phyloP scores from a whole-genome alignment of 1,140 invertebrate genomes.

The Agraylea sexmaculata region DNA sequence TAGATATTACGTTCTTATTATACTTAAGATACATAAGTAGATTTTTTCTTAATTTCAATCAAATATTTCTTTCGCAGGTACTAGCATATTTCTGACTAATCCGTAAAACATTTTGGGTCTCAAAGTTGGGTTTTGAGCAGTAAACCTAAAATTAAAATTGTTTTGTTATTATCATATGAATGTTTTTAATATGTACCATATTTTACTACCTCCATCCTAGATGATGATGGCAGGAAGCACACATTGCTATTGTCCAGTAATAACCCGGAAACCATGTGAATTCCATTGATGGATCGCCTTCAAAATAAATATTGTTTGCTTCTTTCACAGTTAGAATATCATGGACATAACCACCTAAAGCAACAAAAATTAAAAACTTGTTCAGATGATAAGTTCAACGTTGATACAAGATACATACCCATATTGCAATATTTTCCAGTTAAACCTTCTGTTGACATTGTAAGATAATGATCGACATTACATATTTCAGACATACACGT shows the following conservation, averaged over 20 bases:
- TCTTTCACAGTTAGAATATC: conserved; percentile 61
- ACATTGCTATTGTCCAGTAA: conserved; percentile 60
- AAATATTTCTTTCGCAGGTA: conserved; percentile 1
- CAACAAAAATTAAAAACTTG: background rate
- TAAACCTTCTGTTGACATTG: conserved; percentile 69
- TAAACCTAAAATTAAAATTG: conserved; percentile 40
- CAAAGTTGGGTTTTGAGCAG: conserved; percentile 38
- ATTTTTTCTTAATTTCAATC: too few species aligned
- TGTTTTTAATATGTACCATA: conserved; percentile 1
- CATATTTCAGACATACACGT: conserved; percentile 29
- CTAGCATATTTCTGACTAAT: conserved; percentile 29
- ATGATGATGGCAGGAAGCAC: conserved; percentile 49
- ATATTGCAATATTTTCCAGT: conserved; percentile 67
- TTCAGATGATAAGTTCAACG: background rate
- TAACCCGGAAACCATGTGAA: conserved; percentile 78
- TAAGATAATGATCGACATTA: conserved; percentile 49
- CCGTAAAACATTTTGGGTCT: conserved; percentile 54
- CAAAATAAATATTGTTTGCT: conserved; percentile 41
- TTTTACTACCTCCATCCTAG: conserved; percentile 49
- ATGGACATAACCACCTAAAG: conserved; percentile 55
- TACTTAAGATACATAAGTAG: background rate
- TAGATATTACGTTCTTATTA: too few species aligned
- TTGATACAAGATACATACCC: conserved; percentile 20
- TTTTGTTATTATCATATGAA: conserved; percentile 1
- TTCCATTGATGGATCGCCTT: conserved; percentile 46